A percentile compares a stretch with the other conserved stretches of the same genome.
phyloP scores from a whole-genome alignment of 2,888 invertebrate genomes.

The Colostygia pectinataria region DNA sequence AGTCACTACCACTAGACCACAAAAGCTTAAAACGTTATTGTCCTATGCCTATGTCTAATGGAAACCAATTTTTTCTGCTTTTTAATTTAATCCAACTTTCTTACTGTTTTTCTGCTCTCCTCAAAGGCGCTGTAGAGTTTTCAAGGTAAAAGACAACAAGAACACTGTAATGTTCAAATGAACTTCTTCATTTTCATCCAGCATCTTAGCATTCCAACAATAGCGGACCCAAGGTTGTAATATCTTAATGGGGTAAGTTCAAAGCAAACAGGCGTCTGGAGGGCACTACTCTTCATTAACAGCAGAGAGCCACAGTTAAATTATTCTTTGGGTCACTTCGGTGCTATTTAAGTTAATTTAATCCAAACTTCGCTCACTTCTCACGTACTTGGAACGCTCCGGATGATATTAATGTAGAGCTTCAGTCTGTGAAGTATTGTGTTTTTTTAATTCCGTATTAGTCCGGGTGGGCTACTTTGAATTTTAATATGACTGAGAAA shows the following conservation, averaged over 20 bases:
- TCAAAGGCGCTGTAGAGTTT: neutral
- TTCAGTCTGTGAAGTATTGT: conserved; percentile 31
- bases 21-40: no score
- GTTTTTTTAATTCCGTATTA: conserved; percentile 31
- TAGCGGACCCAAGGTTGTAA: conserved; percentile 64
- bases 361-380: conserved; percentile 68
- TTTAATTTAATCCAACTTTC: no score
- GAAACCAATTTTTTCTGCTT: no score
- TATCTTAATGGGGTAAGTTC: conserved; percentile 79
- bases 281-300: conserved; percentile 78
- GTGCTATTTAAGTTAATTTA: conserved; percentile 78
- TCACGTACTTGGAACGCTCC: conserved; percentile 57
- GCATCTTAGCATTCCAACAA: conserved; percentile 39
- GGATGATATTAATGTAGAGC: conserved; percentile 47
- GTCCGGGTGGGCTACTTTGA: conserved; percentile 31
- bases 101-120: no score
- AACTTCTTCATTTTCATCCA: conserved; percentile 19
- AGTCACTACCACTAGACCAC: no score
- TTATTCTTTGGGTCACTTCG: conserved; percentile 80
- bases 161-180: conserved; percentile 2
- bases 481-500: conserved; percentile 12
- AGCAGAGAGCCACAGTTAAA: conserved; percentile 67
- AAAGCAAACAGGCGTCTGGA: conserved; percentile 69
- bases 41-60: no score
- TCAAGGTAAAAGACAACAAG: conserved; percentile 1